Conservation (phyloP, 2,113 vertebrate genomes). For the Tauraco erythrolophus region DNA sequence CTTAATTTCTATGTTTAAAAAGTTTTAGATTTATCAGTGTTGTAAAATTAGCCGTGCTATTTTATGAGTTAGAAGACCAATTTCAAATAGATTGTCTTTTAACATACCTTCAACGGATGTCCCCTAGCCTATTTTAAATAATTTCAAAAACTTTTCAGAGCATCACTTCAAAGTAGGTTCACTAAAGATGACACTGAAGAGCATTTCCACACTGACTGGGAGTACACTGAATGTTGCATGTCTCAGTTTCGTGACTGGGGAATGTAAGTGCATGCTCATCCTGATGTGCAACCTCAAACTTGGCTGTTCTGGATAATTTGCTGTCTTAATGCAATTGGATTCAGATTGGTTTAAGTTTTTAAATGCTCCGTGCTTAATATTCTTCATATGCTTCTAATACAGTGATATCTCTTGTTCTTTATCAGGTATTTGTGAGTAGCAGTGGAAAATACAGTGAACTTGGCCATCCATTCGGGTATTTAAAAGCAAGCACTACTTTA, state of each 20-base stretch:
- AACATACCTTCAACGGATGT: background rate
- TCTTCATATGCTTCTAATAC: background rate
- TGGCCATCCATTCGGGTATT: constrained; percentile 84
- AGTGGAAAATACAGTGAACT: constrained; percentile 86
- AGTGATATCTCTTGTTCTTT: constrained; percentile 19
- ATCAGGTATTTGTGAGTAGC: constrained; percentile 84
- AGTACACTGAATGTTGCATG: background rate
- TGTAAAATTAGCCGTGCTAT: background rate
- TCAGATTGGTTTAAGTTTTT: background rate
- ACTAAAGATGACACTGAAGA: background rate
- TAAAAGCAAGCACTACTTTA: constrained; percentile 86
- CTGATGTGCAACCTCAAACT: background rate
- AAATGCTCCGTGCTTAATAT: background rate
- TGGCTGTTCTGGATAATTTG: background rate
- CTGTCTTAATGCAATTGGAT: background rate
- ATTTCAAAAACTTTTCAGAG: background rate
- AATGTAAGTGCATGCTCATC: background rate
- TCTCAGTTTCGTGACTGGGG: background rate
- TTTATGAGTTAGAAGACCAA: background rate
- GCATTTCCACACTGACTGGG: background rate
- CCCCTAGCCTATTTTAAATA: background rate
- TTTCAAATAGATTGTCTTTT: background rate
- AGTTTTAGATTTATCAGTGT: background rate
- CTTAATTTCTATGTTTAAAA: background rate
- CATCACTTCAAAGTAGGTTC: background rate